Base-by-base conservation (phyloP, 1,140 invertebrate species). In the Aphaenogaster rudis region DNA sequence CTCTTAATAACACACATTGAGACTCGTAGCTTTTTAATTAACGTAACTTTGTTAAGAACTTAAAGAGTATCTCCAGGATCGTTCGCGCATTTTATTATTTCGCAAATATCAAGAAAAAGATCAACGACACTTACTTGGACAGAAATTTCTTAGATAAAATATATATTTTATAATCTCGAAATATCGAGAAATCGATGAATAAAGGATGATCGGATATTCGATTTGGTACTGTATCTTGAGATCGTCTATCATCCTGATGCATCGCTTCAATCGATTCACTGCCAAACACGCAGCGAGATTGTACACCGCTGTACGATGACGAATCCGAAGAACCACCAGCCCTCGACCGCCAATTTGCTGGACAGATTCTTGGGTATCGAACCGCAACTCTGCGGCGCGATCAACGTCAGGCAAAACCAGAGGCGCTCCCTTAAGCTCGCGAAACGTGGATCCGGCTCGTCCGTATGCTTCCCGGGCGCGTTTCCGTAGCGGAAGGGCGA, bases 381-480 rank as follows among this genome's bases (percentile, higher is more conserved):
- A 0, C 99, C 98, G 4, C 98, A 98, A 1, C 98, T 98, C 96
- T 99, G 98, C 0, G 98, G 98, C 0, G 98, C 99, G 5, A 99
- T 94, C 13, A 98, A 99, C 63, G 98, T 99, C 98, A 99, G 98
- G 92, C 98, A 99, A 94, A 99, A 99, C 98, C 99, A 99, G 0
- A 99, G 95, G 93, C 98, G 99, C 94, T 99, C 98, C 93, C 99
- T 99, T 6, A 99, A 95, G 42, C 97, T 98, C 91, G 99, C 99
- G 93, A 99, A 97, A 36, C 98, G 95, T 93, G 99, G 98, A 94
- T 99, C 98, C 90, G 98, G 97, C 87, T 98, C 98, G 89, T 98
- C 97, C 93, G 97, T 97, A 93, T 98, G 99, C 91, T 98, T 98
- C 67, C 98, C 97, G 36, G 97, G 95, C 92, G 99, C 99, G 93